Conservation (phyloP, 1,140 invertebrate genomes). For the Oreohelix idahoensis region DNA sequence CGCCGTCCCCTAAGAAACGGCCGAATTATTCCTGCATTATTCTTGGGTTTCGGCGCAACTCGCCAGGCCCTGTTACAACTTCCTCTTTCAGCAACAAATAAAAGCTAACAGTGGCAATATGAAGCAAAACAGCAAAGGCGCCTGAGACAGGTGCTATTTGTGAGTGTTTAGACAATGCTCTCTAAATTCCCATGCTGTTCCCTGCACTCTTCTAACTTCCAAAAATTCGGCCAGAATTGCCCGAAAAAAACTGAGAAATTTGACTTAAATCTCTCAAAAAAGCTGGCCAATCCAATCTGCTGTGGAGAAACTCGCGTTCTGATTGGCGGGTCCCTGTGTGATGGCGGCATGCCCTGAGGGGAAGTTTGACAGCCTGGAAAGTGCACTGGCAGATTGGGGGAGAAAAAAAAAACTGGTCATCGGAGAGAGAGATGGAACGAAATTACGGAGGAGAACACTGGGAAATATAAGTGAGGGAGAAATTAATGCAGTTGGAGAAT, state of each 20-base stretch:
- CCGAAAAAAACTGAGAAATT: neutral
- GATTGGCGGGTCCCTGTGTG: slow-evolving; percentile 4
- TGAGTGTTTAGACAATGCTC: neutral
- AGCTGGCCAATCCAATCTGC: slow-evolving; percentile 24
- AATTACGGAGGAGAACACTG: neutral
- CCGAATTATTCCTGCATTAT: neutral
- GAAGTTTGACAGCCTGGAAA: neutral
- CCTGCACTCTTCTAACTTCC: neutral
- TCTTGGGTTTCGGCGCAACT: neutral
- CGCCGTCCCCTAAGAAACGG: neutral
- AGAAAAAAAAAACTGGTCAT: neutral
- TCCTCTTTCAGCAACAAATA: neutral
- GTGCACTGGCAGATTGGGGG: slow-evolving; percentile 1
- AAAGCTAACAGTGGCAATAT: neutral
- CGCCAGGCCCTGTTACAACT: neutral
- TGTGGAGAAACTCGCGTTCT: slow-evolving; percentile 2
- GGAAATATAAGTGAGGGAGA: neutral
- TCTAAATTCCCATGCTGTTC: neutral
- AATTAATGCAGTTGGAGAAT: neutral
- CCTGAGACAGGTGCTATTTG: neutral
- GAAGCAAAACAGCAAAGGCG: neutral
- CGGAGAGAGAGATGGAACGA: slow-evolving; percentile 20
- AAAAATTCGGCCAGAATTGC: neutral
- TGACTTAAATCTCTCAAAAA: slow-evolving; percentile 25
- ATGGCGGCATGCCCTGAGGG: slow-evolving; percentile 7